A percentile compares a stretch with the other conserved stretches of the same genome.
These are phyloP conservation scores for Chrysocyon brachyurus DNA, from an alignment of 2,797 vertebrate species.

Conservation along the genomic window DNA sequence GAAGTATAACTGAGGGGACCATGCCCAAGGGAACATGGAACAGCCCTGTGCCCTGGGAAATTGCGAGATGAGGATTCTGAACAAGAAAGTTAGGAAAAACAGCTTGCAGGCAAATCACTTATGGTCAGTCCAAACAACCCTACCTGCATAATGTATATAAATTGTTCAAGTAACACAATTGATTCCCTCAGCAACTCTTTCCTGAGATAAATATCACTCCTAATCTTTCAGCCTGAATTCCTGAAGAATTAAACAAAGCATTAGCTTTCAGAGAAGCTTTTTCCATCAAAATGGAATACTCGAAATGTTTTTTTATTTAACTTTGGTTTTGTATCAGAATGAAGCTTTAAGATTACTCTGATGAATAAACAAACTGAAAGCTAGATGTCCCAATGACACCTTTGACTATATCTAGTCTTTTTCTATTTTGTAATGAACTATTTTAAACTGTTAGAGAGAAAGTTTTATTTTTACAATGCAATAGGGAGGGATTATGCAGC, in stretches of 20 bases:
- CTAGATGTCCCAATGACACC: not conserved
- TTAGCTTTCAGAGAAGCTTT: slow-evolving; percentile 23
- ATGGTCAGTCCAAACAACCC: not conserved
- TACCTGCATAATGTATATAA: not conserved
- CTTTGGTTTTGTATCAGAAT: not conserved
- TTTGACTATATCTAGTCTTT: not conserved
- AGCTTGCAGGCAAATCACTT: not conserved
- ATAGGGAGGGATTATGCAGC: not conserved
- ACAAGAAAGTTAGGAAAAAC: not conserved
- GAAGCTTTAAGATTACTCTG: not conserved
- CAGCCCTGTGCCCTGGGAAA: not conserved
- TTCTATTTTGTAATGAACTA: slow-evolving; percentile 4
- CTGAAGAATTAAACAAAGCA: slow-evolving; percentile 43
- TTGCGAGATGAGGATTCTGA: not conserved
- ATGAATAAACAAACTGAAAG: slow-evolving; percentile 30
- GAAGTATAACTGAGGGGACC: not conserved
- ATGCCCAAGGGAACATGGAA: not conserved
- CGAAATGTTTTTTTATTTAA: slow-evolving; percentile 37
- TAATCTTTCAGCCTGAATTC: not conserved
- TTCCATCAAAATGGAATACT: not conserved
- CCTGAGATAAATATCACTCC: not conserved
- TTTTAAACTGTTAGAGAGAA: not conserved
- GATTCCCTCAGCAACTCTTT: not conserved
- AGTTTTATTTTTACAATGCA: not conserved
- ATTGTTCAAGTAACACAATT: not conserved